A percentile compares a stretch with the other conserved stretches of the same genome.
Conservation (phyloP, 2,888 invertebrate genomes). For the Eugnorisma glareosa region DNA sequence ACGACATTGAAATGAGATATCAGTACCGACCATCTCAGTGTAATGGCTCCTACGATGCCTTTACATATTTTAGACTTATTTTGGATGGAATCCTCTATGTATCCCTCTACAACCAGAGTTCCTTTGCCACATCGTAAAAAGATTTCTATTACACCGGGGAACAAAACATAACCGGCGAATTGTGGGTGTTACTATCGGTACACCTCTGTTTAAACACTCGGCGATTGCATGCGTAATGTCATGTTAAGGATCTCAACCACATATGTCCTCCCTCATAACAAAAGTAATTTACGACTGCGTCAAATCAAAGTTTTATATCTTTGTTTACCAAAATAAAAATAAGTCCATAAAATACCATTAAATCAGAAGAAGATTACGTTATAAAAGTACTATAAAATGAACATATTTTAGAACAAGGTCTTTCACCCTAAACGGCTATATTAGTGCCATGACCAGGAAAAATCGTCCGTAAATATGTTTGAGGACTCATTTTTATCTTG, state of each 20-base stretch:
- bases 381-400: slow-evolving; percentile 48
- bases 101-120: not conserved
- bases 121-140: not conserved
- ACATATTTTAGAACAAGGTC: slow-evolving; percentile 47
- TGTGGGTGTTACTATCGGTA: not conserved
- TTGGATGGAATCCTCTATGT: no score
- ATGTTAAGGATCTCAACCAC: not conserved
- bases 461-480: slow-evolving; percentile 37
- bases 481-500: slow-evolving; percentile 24
- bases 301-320: slow-evolving; percentile 10
- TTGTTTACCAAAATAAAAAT: slow-evolving; percentile 29
- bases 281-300: not conserved
- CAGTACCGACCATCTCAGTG: no score
- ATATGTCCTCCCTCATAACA: not conserved
- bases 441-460: slow-evolving; percentile 39
- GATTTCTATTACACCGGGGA: not conserved
- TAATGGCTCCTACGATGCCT: no score
- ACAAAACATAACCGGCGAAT: not conserved
- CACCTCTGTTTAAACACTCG: not conserved
- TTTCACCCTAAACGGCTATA: slow-evolving; percentile 48
- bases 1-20: not conserved
- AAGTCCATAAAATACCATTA: slow-evolving; percentile 9
- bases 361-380: slow-evolving; percentile 24
- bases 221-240: not conserved
- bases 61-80: no score